These are phyloP conservation scores for Rhegmatorhina hoffmannsi DNA, from an alignment of 2,113 vertebrate species.

Conservation along the genomic window DNA sequence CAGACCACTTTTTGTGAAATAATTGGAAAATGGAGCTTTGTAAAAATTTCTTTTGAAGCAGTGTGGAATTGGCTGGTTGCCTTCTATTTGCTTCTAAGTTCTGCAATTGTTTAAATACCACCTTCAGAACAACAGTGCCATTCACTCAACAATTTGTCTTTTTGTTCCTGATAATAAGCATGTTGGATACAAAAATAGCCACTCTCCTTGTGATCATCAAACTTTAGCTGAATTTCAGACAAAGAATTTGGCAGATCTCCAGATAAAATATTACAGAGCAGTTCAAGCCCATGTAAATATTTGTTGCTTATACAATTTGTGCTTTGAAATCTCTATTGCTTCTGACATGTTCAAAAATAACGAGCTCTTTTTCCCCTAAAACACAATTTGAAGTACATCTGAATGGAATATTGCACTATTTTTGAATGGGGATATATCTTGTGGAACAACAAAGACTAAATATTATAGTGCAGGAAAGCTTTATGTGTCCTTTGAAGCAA, in stretches of 20 bases:
- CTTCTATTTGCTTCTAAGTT: slow-evolving; percentile 31
- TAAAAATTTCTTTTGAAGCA: neutral
- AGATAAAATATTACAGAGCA: neutral
- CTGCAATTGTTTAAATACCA: slow-evolving; percentile 5
- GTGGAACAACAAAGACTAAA: neutral
- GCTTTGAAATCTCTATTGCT: slow-evolving; percentile 1
- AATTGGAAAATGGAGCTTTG: neutral
- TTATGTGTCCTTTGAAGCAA: neutral
- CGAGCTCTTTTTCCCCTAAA: neutral
- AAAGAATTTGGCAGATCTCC: neutral
- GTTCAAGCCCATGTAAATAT: neutral
- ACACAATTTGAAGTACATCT: neutral
- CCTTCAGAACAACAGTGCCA: neutral
- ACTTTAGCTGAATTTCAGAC: neutral
- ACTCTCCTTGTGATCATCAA: neutral
- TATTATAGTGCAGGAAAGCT: neutral
- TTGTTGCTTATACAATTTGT: neutral
- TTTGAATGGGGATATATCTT: neutral
- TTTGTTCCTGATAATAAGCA: neutral
- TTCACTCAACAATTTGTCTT: slow-evolving; percentile 1
- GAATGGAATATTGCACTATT: neutral
- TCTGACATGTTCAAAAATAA: neutral
- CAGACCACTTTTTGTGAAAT: neutral
- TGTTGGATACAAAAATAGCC: neutral
- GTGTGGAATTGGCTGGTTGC: slow-evolving; percentile 22